Percentiles rank a stretch among this genome's conserved stretches.
Evolutionary conservation across 35 echinoderm and acorn worm genomes (phyloP).

Genomic region (Heliocidaris tuberculata): DNA sequence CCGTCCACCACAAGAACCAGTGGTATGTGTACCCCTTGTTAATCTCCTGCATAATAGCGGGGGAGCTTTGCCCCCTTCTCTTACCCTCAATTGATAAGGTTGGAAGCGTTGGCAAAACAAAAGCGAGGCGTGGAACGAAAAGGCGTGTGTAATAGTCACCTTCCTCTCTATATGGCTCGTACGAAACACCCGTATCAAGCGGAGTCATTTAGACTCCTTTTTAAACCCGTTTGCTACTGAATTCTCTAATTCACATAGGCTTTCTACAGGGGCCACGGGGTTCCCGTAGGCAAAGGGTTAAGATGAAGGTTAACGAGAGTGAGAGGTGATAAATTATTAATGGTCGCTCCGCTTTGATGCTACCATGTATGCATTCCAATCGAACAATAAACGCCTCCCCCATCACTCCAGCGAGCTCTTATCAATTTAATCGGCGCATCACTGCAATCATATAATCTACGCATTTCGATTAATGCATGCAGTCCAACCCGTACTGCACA

Average conservation of each 20-base stretch:
- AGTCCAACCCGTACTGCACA: neutral
- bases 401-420: neutral
- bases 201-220: neutral
- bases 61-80: conserved; percentile 1
- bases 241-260: too few relatives aligned
- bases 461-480: neutral
- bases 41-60: conserved; percentile 31
- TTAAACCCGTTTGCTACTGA: neutral
- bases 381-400: conserved; percentile 4
- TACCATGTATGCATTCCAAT: neutral
- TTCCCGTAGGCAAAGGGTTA: too few relatives aligned
- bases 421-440: conserved; percentile 6
- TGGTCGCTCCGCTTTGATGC: conserved; percentile 33
- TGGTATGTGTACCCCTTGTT: conserved; percentile 17
- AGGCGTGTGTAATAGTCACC: neutral
- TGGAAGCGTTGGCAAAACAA: conserved; percentile 41
- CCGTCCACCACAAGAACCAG: neutral
- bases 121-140: neutral
- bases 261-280: too few relatives aligned
- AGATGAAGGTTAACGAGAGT: neutral
- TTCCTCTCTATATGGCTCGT: neutral
- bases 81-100: neutral
- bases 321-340: neutral
- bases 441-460: neutral
- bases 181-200: neutral